Evolutionary conservation across 2,113 vertebrate genomes (phyloP), one percentile per base, ranked within the genome.

Genomic region (Perca fluviatilis): DNA sequence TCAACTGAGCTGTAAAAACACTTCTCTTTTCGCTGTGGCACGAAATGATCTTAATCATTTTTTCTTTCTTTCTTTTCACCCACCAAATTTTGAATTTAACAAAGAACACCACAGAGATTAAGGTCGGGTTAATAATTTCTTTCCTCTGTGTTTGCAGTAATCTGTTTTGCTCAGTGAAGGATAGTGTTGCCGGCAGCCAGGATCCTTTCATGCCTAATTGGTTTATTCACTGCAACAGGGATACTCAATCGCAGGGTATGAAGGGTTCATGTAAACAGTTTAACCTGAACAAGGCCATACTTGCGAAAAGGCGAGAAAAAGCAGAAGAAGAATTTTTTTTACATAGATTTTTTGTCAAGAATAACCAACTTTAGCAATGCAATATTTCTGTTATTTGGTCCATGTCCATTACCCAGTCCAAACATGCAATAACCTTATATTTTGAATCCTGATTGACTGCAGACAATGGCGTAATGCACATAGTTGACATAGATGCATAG

Each of bases 171-270:
- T 70, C 40, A 49, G 12, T 70, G 21, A 63, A 81, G 23, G 49
- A 53, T 23, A 15, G 30, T 21, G 12, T 61, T 43, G 54, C 60
- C 43, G 14, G 53, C 64, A 70, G 82, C 64, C 64, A 50, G 58
- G 60, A 78, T 71, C 78, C 62, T 71, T 76, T 67, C n/a, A 68
- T 51, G 61, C 8, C 51, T 83, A 62, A 76, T 61, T 83, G 54
- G 30, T 72, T 76, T 62, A 77, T 80, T 77, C 40, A n/a, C 27
- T 51, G 23, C 40, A 83, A 10, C 67, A 72, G 30, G 4, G 66
- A 61, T 7, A 15, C 60, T 69, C 61, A 62, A 14, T 71, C 5
- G 16, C 11, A 30, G 71, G 11, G 5, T 16, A 13, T 15, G 7
- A 74, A 46, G 63, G 19, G 33, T 74, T 64, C 21, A 25, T 61